Percentiles rank a stretch among this genome's conserved stretches.
phyloP scores from a whole-genome alignment of 2,888 invertebrate genomes.

The Boloria euphrosyne region DNA sequence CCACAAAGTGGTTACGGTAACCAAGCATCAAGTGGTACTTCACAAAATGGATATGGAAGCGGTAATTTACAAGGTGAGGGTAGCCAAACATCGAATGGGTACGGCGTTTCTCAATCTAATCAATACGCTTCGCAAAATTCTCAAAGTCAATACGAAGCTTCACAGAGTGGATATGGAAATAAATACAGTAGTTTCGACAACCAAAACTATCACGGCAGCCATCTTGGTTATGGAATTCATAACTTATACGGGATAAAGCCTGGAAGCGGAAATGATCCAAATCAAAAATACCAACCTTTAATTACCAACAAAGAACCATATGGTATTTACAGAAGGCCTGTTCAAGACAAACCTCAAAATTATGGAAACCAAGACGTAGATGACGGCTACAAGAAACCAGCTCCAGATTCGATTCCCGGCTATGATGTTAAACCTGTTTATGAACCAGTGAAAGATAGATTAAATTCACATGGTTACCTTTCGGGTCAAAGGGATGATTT shows the following conservation, averaged over 20 bases:
- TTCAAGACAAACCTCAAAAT: constrained; percentile 7
- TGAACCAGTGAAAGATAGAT: constrained; percentile 64
- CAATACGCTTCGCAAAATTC: constrained; percentile 17
- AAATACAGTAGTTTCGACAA: constrained; percentile 30
- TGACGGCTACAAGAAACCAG: constrained; percentile 14
- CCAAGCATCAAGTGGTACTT: not conserved
- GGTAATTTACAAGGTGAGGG: too few species aligned
- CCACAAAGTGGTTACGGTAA: constrained; percentile 19
- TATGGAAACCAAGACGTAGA: constrained; percentile 31
- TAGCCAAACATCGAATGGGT: constrained; percentile 1
- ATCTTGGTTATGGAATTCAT: constrained; percentile 44
- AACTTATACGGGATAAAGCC: constrained; percentile 44
- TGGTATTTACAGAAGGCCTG: constrained; percentile 20
- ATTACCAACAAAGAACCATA: constrained; percentile 33
- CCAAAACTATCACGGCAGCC: constrained; percentile 40
- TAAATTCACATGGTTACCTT: constrained; percentile 63
- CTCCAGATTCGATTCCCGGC: not conserved
- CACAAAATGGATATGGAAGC: constrained; percentile 32
- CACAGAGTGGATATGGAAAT: constrained; percentile 23
- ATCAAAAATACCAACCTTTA: constrained; percentile 29
- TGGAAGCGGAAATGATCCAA: constrained; percentile 35
- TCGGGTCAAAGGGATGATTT: constrained; percentile 59
- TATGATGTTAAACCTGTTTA: constrained; percentile 66
- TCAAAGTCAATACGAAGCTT: constrained; percentile 13
- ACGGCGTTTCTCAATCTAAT: constrained; percentile 25